These are phyloP conservation scores for Enteromius viviparus DNA, from an alignment of 2,797 vertebrate genomes.

Conservation along the genomic window DNA sequence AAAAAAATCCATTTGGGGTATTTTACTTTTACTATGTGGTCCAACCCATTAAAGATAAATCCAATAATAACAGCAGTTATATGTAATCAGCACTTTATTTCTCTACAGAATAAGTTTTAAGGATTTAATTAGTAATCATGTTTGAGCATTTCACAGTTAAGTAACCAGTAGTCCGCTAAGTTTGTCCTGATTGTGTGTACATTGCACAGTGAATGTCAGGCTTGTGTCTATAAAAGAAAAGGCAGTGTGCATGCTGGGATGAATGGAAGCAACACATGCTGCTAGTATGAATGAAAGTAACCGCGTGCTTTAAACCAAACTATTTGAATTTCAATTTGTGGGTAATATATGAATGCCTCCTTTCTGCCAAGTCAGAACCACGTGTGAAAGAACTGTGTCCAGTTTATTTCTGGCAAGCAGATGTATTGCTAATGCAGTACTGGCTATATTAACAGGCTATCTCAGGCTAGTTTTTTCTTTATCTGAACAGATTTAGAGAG, in stretches of 20 bases:
- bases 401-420: not conserved
- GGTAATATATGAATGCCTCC: not conserved
- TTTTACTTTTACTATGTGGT: not conserved
- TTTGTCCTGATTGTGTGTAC: not conserved
- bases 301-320: not conserved
- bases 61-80: no score
- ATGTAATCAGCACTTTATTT: no score
- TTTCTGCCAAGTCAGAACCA: not conserved
- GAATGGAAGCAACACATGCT: not conserved
- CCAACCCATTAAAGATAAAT: no score
- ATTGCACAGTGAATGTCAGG: not conserved
- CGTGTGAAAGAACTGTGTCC: not conserved
- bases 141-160: not conserved
- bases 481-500: not conserved
- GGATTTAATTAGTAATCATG: not conserved
- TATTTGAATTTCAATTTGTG: not conserved
- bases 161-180: not conserved
- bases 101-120: not conserved
- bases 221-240: not conserved
- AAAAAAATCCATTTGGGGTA: no score
- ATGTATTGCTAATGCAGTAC: not conserved
- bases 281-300: not conserved
- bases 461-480: not conserved
- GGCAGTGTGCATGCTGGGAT: not conserved
- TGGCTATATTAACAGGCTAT: not conserved